Percentiles rank a stretch among this genome's conserved stretches.
Conservation (phyloP, 2,113 vertebrate species). For the Rutilus rutilus region DNA sequence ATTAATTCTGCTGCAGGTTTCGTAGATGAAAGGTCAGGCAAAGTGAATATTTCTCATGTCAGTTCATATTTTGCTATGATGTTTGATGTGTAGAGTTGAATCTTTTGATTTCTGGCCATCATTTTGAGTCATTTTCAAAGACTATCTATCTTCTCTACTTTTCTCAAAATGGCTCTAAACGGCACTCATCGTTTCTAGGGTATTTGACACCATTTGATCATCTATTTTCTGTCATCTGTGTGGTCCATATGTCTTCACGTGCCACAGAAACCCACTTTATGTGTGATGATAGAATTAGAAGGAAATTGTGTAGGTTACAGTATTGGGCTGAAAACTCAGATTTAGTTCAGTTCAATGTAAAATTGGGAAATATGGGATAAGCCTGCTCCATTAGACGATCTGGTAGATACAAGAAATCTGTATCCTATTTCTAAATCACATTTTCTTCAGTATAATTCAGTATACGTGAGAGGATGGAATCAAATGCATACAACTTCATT, state of each 20-base stretch:
- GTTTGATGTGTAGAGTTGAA: conserved; percentile 46
- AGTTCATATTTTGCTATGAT: conserved; percentile 45
- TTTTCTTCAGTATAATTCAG: neutral
- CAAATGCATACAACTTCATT: conserved; percentile 14
- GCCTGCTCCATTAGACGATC: neutral
- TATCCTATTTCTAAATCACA: neutral
- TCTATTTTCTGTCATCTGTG: conserved; percentile 47
- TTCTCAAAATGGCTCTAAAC: conserved; percentile 38
- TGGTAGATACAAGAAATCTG: neutral
- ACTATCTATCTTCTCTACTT: conserved; percentile 29
- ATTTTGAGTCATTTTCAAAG: conserved; percentile 43
- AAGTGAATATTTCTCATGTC: conserved; percentile 39
- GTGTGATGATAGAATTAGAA: conserved; percentile 26
- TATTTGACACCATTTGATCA: conserved; percentile 52
- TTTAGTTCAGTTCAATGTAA: conserved; percentile 3
- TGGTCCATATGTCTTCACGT: conserved; percentile 24
- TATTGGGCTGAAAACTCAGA: neutral
- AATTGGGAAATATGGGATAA: neutral
- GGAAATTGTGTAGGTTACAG: conserved; percentile 5
- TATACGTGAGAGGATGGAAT: neutral
- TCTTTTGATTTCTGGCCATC: conserved; percentile 48
- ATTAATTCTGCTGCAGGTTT: conserved; percentile 55
- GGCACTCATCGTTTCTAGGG: conserved; percentile 28
- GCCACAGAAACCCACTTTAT: conserved; percentile 22
- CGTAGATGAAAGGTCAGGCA: conserved; percentile 58